These are phyloP conservation scores for Pantherophis vulpinus DNA, from an alignment of 2,797 vertebrate species.

Conservation along the genomic window DNA sequence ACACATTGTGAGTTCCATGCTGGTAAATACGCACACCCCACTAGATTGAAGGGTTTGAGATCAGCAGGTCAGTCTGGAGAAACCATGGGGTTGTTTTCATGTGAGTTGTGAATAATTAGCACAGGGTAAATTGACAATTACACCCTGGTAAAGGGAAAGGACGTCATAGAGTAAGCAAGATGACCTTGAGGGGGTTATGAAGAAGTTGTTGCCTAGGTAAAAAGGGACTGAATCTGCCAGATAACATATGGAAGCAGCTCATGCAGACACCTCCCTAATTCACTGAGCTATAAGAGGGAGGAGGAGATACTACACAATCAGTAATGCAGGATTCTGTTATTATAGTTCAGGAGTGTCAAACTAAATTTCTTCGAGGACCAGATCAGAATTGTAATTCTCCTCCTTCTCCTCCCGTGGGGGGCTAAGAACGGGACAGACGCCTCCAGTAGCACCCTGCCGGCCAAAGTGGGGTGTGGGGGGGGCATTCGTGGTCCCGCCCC, in stretches of 20 bases:
- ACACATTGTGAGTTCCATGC: not conserved
- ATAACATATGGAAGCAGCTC: not conserved
- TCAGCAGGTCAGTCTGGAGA: not conserved
- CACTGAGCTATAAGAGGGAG: not conserved
- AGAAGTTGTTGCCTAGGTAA: not conserved
- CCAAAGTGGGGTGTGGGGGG: too few relatives aligned
- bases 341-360: not conserved
- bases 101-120: not conserved
- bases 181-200: not conserved
- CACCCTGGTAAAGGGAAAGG: not conserved
- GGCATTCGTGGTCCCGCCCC: accelerated
- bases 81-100: not conserved
- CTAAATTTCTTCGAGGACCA: too few relatives aligned
- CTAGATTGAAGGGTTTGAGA: not conserved
- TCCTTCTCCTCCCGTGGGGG: too few relatives aligned
- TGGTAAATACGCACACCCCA: not conserved
- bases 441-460: too few relatives aligned
- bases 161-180: not conserved
- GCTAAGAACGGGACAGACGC: too few relatives aligned
- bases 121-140: not conserved
- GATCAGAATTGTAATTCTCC: too few relatives aligned
- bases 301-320: not conserved
- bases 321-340: not conserved
- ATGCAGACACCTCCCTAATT: not conserved
- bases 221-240: not conserved